phyloP scores from a whole-genome alignment of 1,140 invertebrate species.

The Eriosoma lanigerum region DNA sequence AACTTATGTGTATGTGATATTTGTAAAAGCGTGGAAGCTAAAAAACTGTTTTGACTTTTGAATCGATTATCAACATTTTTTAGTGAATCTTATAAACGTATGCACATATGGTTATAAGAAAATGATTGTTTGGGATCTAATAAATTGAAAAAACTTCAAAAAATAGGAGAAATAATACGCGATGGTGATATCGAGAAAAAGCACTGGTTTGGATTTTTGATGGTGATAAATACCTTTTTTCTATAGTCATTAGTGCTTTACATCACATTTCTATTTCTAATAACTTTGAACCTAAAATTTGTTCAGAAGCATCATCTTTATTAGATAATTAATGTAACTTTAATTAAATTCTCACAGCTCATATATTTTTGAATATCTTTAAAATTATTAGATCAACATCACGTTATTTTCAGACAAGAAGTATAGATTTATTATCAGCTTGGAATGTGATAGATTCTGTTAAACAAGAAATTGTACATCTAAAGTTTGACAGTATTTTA shows the following conservation, averaged over 20 bases:
- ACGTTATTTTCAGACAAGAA: conserved; percentile 29
- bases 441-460: conserved; percentile 26
- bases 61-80: conserved; percentile 26
- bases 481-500: conserved; percentile 6
- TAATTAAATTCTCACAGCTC: conserved; percentile 8
- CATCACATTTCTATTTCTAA: conserved; percentile 3
- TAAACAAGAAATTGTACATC: conserved; percentile 14
- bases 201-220: background rate
- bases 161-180: background rate
- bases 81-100: conserved; percentile 15
- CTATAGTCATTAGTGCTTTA: background rate
- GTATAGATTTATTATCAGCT: conserved; percentile 23
- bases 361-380: conserved; percentile 21
- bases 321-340: conserved; percentile 13
- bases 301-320: conserved; percentile 17
- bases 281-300: conserved; percentile 4
- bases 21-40: background rate
- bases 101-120: background rate
- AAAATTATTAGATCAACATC: conserved; percentile 1
- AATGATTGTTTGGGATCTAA: background rate
- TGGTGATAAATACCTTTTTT: conserved; percentile 4
- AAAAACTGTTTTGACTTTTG: conserved; percentile 5
- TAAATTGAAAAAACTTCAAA: conserved; percentile 19
- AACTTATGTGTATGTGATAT: conserved; percentile 15
- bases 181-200: conserved; percentile 16